Base-by-base conservation (phyloP, 2,113 vertebrate species). In the Sclerurus mexicanus region DNA sequence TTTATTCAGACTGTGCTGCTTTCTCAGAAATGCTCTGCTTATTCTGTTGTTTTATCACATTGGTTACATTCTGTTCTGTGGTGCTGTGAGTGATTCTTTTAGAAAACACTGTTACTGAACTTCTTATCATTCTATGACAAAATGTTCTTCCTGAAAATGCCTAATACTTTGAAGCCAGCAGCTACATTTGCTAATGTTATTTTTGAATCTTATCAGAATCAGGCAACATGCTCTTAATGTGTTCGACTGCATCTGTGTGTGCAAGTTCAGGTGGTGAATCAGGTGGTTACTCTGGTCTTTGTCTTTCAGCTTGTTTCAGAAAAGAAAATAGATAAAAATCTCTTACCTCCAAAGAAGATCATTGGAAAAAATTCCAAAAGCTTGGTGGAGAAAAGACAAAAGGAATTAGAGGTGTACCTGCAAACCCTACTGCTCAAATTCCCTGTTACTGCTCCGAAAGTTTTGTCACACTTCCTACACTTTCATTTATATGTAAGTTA, bases 311-410 rank as follows among this genome's bases (percentile, higher is more conserved):
- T 99, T 80, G 98, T 98, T 33, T 97, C 98, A 33, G 99, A 99
- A 89, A 99, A 98, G 93, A 99, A 99, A 95, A 98, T 99, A 62
- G 99, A 99, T 95, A 98, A 98, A 89, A 98, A 98, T 87, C 98
- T 99, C 12, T 98, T 99, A 74, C 99, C 99, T 40, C 99, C 99
- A 3, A 99, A 99, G 97, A 99, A 99, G 97, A 99, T 99, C 25
- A 98, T 99, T 89, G 99, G 99, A 33, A 99, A 99, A 97, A 99
- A 99, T 96, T 99, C 99, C 2, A 99, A 98, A 97, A 99, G 98
- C 92, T 96, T 99, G 92, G 99, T 99, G 85, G 99, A 99, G 96
- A 99, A 98, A 96, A 97, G 99, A 76, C 99, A 99, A 94, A 99
- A 99, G 93, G 99, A 99, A 87, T 97, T 99, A 56, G 99, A 99